These are phyloP conservation scores for Lagria hirta DNA, from an alignment of 2,888 invertebrate genomes.

Conservation along the genomic window DNA sequence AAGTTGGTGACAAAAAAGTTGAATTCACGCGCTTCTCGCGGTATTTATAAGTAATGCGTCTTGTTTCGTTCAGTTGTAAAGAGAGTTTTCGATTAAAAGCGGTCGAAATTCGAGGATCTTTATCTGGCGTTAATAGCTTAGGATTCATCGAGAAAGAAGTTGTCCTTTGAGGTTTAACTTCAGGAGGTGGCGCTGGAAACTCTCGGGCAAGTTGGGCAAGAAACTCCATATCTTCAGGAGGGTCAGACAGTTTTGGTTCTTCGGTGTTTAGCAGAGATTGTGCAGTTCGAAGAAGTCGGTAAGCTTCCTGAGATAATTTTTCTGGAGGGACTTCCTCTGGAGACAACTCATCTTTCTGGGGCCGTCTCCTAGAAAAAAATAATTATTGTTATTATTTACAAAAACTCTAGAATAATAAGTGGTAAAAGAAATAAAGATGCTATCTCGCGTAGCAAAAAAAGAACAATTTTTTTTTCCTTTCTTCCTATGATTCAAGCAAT, in stretches of 20 bases:
- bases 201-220: conserved; percentile 50
- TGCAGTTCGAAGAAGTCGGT: conserved; percentile 64
- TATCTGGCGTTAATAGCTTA: conserved; percentile 45
- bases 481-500: too few relatives aligned
- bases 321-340: conserved; percentile 61
- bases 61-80: conserved; percentile 42
- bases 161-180: conserved; percentile 40
- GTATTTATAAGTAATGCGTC: conserved; percentile 24
- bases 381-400: conserved; percentile 7
- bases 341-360: conserved; percentile 48
- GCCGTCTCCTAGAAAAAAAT: conserved; percentile 44
- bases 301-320: conserved; percentile 68
- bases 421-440: background rate
- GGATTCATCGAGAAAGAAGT: conserved; percentile 48
- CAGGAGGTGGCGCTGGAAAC: conserved; percentile 43
- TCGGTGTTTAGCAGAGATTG: conserved; percentile 65
- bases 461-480: too few relatives aligned
- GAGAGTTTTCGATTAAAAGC: conserved; percentile 50
- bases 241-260: conserved; percentile 60
- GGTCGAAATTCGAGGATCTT: conserved; percentile 41
- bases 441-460: too few relatives aligned
- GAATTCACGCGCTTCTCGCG: conserved; percentile 30
- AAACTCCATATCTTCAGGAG: conserved; percentile 47
- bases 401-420: conserved; percentile 1
- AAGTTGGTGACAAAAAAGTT: conserved; percentile 27